Base-by-base conservation (phyloP, 2,113 vertebrate genomes). In the Sterrhoptilus dennistouni region DNA sequence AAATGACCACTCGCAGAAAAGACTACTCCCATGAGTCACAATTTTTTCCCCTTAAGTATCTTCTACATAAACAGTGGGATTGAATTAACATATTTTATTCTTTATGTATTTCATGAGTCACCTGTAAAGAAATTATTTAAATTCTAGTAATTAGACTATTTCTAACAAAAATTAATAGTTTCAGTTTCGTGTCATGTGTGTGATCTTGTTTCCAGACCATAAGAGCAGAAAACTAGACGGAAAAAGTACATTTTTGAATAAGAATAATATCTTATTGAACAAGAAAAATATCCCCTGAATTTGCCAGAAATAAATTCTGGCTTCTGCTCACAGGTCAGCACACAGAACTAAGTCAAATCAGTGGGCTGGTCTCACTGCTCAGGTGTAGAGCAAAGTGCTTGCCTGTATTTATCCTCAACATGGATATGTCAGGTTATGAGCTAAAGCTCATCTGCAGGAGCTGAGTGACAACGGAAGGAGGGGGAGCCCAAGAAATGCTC, bases 1-100 rank as follows among this genome's bases (percentile, higher is more conserved):
- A 24, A 66, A 59, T 78, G 64, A 83, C 38, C 52, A 20, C 16
- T 80, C 23, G 16, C 65, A 69, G 31, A 72, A 94, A 65, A 80
- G 42, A 45, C 20, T 57, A 29, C 18, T 93, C 38, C 13, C 33
- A 44, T 14, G 3, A 91, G 14, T 80, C 47, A 78, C 47, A 89
- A 29, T 3, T 75, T 72, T 75, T 60, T 36, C 36, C 19, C 28
- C 59, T 97, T 91, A 94, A 95, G 95, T 97, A 72, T 69, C 64
- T 96, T 95, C 72, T 92, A 96, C 97, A 95, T 94, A 97, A 96
- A 82, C 90, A 91, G 17, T 9, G 50, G 15, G 88, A 81, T 97
- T 96, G 96, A 97, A 96, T 95, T 96, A 97, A 94, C 31, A 10
- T 92, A 64, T 91, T 94, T 97, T 93, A 93, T 96, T 70, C 40